phyloP scores from a whole-genome alignment of 2,113 vertebrate species.

The Silurus meridionalis region DNA sequence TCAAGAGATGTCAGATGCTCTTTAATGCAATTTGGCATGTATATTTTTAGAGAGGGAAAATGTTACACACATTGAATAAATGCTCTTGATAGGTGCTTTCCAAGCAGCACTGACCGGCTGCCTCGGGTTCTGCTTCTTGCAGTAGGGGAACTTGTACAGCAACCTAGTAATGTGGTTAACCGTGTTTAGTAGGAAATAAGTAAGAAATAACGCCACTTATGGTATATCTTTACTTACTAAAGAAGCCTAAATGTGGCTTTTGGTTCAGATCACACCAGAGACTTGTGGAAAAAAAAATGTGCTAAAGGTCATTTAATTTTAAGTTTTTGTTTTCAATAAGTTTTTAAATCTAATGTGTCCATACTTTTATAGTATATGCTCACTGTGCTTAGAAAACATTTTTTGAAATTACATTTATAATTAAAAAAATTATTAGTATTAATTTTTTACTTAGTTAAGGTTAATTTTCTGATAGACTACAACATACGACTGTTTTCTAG shows the following conservation, averaged over 20 bases:
- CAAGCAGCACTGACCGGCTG: neutral
- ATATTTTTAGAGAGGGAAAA: neutral
- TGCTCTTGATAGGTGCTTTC: neutral
- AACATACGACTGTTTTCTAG: neutral
- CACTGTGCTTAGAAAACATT: too few relatives aligned
- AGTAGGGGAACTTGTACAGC: neutral
- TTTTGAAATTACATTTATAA: too few relatives aligned
- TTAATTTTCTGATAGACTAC: too few relatives aligned
- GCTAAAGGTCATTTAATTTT: too few relatives aligned
- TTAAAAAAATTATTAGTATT: too few relatives aligned
- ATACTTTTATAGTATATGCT: too few relatives aligned
- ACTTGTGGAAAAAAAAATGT: neutral
- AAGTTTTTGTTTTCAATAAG: too few relatives aligned
- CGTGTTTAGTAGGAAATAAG: neutral
- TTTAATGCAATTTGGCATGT: conserved; percentile 2
- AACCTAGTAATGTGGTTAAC: neutral
- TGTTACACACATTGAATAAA: neutral
- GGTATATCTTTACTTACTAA: neutral
- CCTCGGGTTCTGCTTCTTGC: neutral
- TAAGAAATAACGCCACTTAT: too few relatives aligned
- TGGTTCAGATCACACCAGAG: neutral
- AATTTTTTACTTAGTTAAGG: too few relatives aligned
- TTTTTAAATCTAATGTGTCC: too few relatives aligned
- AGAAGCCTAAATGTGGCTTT: neutral
- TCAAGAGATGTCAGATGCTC: conserved; percentile 15